Percentiles rank a stretch among this genome's conserved stretches.
Conservation (phyloP, 2,888 invertebrate species). For the Matsumyia berberina region DNA sequence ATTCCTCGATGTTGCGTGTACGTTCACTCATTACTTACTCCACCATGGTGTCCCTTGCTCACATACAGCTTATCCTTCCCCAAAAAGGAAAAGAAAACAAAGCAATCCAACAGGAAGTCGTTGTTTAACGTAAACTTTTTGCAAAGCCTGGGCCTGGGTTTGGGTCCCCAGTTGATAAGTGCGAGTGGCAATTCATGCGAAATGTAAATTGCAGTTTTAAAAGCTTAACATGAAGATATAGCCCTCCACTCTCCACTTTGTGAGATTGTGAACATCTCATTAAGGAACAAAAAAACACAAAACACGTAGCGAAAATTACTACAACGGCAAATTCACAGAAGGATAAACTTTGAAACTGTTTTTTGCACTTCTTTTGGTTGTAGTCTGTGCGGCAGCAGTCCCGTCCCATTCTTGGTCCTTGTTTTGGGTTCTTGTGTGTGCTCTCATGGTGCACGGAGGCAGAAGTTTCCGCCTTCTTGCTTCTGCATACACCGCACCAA, state of each 20-base stretch:
- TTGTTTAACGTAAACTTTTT: conserved; percentile 27
- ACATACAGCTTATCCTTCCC: neutral
- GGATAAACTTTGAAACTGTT: conserved; percentile 68
- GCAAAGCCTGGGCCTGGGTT: conserved; percentile 30
- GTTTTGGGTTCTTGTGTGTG: conserved; percentile 46
- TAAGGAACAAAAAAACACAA: conserved; percentile 53
- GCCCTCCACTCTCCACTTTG: conserved; percentile 63
- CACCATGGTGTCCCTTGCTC: neutral
- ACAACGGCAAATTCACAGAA: conserved; percentile 74
- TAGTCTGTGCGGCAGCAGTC: conserved; percentile 37
- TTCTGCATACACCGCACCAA: conserved; percentile 36
- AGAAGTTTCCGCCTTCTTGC: conserved; percentile 65
- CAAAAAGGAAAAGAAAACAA: neutral
- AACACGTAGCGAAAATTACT: conserved; percentile 71
- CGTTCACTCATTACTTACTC: conserved; percentile 29
- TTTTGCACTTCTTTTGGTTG: conserved; percentile 14
- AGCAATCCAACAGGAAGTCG: conserved; percentile 44
- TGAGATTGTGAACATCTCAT: conserved; percentile 74
- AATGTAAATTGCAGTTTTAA: conserved; percentile 71
- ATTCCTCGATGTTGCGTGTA: conserved; percentile 29
- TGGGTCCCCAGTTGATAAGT: conserved; percentile 40
- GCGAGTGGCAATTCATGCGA: conserved; percentile 70
- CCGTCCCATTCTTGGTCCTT: conserved; percentile 23
- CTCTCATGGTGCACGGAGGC: conserved; percentile 45
- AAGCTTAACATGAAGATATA: conserved; percentile 69